Evolutionary conservation across 2,888 invertebrate genomes (phyloP), one percentile per base, ranked within the genome.

Genomic region (Zygogramma bicolorata): DNA sequence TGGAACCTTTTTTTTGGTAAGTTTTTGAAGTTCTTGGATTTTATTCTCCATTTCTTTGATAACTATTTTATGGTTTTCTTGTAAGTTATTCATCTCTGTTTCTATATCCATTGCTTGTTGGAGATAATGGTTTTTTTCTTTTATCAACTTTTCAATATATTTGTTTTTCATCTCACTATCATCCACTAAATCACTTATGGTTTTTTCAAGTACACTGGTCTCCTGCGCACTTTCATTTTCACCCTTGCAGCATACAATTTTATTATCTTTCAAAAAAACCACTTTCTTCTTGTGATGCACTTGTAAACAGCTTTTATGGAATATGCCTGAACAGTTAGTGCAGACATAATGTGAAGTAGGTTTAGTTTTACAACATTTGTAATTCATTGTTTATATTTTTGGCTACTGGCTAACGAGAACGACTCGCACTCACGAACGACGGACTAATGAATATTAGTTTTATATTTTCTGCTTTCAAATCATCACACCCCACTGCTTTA

Each of bases 301-400:
- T 13, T 29, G 58, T 13, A 57, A 34, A 59, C 61, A 78, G 22
- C 38, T 68, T 18, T 68, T 68, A 61, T 42, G 49, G n/a, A 58
- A 40, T 49, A 38, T 46, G 20, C 42, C 25, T 40, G 42, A 62
- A 34, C 40, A 62, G 22, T 22, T 22, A 18, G 34, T 62, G 40
- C 62, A 22, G 18, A 62, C 62, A 62, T 38, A 22, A 62, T 40
- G 62, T 22, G 18, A 22, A 20, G 38, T 29, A 10, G 4, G 18
- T n/a, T 60, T 38, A 29, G 31, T 60, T 60, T 60, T 60, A 27
- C 38, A 57, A 8, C 57, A 57, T 25, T 57, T 22, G 25, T 57
- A 57, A 18, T 57, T 57, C 0, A 57, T 25, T 20, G 27, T 58
- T 34, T 34, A n/a, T n/a, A n/a, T n/a, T n/a, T n/a, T n/a, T n/a